Evolutionary conservation across 2,888 invertebrate species (phyloP), one percentile per base, ranked within the genome.

Genomic region (Eupithecia abbreviata): DNA sequence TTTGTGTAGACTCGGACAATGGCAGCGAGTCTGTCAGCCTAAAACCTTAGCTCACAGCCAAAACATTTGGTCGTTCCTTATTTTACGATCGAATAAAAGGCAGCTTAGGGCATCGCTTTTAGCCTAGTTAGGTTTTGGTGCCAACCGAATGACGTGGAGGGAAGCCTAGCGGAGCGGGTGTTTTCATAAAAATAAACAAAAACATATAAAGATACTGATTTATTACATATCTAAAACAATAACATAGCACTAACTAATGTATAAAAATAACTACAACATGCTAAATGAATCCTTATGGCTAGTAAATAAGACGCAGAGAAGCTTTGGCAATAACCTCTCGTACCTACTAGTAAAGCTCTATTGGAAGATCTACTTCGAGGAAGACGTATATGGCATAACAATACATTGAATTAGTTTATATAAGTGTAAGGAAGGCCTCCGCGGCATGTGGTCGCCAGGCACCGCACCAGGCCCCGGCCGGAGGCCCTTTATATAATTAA

Each of bases 321-420:
- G 78, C 76, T 79, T 77, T 80, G 81, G 80, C 81, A 78, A 75
- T 42, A 41, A 75, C 79, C 78, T 75, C 74, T 80, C 58, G 45
- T 65, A 65, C 10, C 18, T 65, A 65, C 68, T 73, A 47, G 51
- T 80, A 81, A 77, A 79, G 71, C 72, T 81, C 65, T 45, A 47
- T 47, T 78, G 78, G 75, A 81, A 81, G 79, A 80, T 71, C 45
- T 58, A 66, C 55, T 69, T 69, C 51, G 43, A 70, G 82, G 81
- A 82, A 81, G 82, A 82, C 82, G 70, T 41, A 72, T 76, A 79
- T 81, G 77, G 77, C 79, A 80, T 18, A 12, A 66, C 13, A 66
- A 0, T 4, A 62, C 49, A 49, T 49, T 13, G 13, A 49, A 49
- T 4, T 13, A 13, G 49, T 49, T 30, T 30, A 30, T 49, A 49